These are phyloP conservation scores for Todus mexicanus DNA, from an alignment of 2,797 vertebrate genomes.

Conservation along the genomic window DNA sequence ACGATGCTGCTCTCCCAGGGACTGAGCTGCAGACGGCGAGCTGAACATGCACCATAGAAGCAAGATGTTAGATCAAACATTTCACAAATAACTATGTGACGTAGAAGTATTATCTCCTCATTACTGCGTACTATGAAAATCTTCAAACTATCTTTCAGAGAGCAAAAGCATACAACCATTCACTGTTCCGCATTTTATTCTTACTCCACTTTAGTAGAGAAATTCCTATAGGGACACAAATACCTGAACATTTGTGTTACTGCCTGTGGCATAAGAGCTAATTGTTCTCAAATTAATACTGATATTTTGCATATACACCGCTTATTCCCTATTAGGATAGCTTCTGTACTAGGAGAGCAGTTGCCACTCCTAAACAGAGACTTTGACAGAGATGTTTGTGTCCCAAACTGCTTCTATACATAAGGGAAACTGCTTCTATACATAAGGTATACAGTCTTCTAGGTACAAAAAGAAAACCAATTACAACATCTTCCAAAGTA, in stretches of 20 bases:
- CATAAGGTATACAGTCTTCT: not conserved
- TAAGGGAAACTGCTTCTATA: not conserved
- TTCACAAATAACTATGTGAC: not conserved
- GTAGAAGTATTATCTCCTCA: not conserved
- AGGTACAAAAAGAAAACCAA: not conserved
- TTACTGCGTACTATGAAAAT: not conserved
- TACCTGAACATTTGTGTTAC: not conserved
- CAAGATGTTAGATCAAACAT: constrained; percentile 67
- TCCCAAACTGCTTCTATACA: not conserved
- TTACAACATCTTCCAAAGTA: not conserved
- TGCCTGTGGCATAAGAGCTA: not conserved
- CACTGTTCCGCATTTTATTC: not conserved
- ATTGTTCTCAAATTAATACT: not conserved
- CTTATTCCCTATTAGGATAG: not conserved
- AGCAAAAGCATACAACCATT: not conserved
- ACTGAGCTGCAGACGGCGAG: constrained; percentile 88
- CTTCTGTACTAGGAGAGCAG: not conserved
- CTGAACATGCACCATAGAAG: constrained; percentile 79
- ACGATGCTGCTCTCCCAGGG: constrained; percentile 93
- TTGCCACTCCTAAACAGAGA: not conserved
- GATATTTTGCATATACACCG: not conserved
- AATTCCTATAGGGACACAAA: not conserved
- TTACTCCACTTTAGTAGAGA: not conserved
- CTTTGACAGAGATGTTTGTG: not conserved
- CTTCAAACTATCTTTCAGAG: not conserved